Evolutionary conservation across 2,113 vertebrate species (phyloP).

Genomic region (Tyto alba): DNA sequence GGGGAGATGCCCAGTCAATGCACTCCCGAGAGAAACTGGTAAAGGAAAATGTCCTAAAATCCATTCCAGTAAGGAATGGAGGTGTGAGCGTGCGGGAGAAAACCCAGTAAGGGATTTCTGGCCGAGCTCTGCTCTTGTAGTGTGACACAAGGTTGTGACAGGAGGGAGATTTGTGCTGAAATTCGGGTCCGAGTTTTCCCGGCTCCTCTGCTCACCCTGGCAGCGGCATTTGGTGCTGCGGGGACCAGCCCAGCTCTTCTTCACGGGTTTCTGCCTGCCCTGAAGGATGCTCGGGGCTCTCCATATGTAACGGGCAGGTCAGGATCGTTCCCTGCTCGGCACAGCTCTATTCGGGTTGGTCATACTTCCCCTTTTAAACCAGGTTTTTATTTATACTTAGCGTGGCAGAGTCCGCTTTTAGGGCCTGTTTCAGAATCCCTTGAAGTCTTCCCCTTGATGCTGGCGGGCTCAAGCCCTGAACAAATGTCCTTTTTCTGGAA

Average conservation of each 20-base stretch:
- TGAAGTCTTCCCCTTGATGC: background rate
- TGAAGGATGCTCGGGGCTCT: background rate
- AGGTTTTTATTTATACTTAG: background rate
- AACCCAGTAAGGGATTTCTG: background rate
- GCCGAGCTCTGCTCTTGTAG: accelerated
- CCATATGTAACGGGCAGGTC: accelerated
- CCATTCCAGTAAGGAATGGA: accelerated
- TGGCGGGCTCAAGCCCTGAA: background rate
- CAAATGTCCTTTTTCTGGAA: background rate
- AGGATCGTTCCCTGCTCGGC: background rate
- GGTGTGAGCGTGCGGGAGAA: accelerated
- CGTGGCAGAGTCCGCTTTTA: background rate
- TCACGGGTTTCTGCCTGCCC: background rate
- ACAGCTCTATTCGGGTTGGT: accelerated
- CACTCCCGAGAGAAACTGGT: accelerated
- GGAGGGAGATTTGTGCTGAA: background rate
- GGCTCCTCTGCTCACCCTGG: background rate
- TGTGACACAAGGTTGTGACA: accelerated
- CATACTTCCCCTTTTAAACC: background rate
- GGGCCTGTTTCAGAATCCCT: background rate
- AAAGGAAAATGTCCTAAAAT: background rate
- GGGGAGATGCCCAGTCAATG: background rate
- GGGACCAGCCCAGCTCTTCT: background rate
- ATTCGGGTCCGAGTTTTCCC: background rate
- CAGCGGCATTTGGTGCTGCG: accelerated